phyloP scores from a whole-genome alignment of 2,113 vertebrate species.

The Pteropus alecto region DNA sequence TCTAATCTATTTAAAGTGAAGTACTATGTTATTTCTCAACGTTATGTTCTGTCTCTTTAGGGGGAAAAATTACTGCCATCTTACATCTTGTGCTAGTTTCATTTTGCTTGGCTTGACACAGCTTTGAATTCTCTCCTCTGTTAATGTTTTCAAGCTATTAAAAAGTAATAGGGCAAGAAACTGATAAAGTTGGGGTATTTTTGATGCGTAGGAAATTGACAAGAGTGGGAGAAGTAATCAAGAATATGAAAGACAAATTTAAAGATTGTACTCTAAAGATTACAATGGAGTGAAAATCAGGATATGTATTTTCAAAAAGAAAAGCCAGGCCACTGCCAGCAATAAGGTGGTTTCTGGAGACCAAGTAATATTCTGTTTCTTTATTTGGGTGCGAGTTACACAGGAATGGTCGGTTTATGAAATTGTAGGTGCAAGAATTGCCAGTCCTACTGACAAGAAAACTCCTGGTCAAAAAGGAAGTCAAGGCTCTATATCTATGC shows the following conservation, averaged over 20 bases:
- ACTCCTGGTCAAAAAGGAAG: not conserved
- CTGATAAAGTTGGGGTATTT: slow-evolving; percentile 35
- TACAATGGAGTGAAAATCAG: not conserved
- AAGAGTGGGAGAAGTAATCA: not conserved
- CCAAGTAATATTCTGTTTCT: not conserved
- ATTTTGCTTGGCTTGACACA: not conserved
- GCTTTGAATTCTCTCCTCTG: slow-evolving; percentile 15
- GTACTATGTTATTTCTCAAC: slow-evolving; percentile 61
- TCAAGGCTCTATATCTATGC: slow-evolving; percentile 36
- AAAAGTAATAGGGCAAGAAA: slow-evolving; percentile 24
- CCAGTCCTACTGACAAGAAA: slow-evolving; percentile 11
- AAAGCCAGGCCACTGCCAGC: not conserved
- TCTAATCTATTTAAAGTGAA: slow-evolving; percentile 71
- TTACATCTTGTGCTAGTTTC: slow-evolving; percentile 15
- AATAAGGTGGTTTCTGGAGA: not conserved
- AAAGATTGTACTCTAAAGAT: not conserved
- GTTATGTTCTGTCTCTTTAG: slow-evolving; percentile 26
- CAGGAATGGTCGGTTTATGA: not conserved
- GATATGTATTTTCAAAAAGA: not conserved
- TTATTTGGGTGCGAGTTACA: not conserved
- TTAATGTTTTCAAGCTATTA: slow-evolving; percentile 29
- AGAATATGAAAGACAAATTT: not conserved
- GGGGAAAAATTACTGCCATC: not conserved
- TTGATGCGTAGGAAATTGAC: slow-evolving; percentile 13
- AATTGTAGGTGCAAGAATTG: not conserved